Percentiles rank a stretch among this genome's conserved stretches.
phyloP scores from a whole-genome alignment of 2,888 invertebrate species.

The Archips crataeganus region DNA sequence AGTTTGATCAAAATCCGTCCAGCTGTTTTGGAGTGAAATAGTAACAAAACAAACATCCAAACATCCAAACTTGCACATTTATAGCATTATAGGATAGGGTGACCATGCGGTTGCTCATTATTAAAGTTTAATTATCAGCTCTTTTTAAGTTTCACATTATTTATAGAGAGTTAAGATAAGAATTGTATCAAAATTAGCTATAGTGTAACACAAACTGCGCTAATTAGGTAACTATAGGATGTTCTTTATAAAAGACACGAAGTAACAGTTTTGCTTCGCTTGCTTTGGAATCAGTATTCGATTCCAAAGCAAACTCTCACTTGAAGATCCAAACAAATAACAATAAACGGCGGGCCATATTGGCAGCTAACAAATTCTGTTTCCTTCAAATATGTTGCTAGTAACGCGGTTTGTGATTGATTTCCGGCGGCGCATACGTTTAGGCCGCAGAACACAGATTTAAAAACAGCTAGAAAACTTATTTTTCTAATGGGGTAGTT shows the following conservation, averaged over 20 bases:
- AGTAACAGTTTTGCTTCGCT: no score
- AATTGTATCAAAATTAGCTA: not conserved
- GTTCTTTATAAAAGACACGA: not conserved
- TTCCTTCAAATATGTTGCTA: conserved; percentile 63
- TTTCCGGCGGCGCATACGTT: conserved; percentile 65
- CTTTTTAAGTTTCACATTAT: no score
- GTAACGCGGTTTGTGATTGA: conserved; percentile 73
- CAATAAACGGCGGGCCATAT: conserved; percentile 51
- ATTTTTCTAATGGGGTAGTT: no score
- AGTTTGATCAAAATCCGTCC: no score
- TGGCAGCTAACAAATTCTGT: conserved; percentile 65
- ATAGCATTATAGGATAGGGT: no score
- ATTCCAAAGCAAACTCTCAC: conserved; percentile 21
- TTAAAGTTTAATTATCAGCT: no score
- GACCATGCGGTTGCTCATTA: no score
- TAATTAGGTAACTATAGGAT: not conserved
- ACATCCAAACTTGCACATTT: no score
- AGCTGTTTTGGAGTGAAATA: no score
- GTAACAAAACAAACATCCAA: no score
- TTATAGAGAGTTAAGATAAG: not conserved
- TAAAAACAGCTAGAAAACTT: not conserved
- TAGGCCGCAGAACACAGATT: conserved; percentile 37
- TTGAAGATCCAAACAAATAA: conserved; percentile 46
- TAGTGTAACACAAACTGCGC: not conserved
- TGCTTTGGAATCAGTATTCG: no score